Evolutionary conservation across 2,113 vertebrate species (phyloP), one percentile per base, ranked within the genome.

Genomic region (Setophaga coronata): DNA sequence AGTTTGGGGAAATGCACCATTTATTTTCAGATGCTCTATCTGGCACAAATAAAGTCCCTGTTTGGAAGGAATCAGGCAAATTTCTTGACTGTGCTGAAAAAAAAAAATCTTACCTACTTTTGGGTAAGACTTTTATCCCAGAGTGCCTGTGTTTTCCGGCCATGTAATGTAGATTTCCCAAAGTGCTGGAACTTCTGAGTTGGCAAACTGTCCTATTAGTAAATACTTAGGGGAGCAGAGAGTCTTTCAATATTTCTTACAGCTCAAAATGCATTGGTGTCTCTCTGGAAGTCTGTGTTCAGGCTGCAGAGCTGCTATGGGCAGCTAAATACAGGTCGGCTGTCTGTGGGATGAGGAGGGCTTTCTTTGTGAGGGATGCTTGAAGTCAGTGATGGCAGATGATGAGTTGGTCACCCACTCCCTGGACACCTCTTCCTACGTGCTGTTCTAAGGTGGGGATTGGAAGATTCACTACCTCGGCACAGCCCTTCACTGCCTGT

Each of bases 381-480:
- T 51, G 2, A 34, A 33, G n/a, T 72, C 23, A 42, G 3, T n/a
- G 62, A 38, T 31, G 15, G 76, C 48, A 45, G 33, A 14, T 9
- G 53, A 34, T 15, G 47, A 9, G 17, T 3, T 58, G 47, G 17
- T 28, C 36, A 64, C 6, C 20, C 1, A 1, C 12, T 24, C 31
- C 19, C 34, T 23, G 38, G 6, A 56, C 2, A 4, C 13, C 9
- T 65, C 19, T 25, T 28, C 4, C 25, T 31, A 12, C 11, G 0
- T 2, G 1, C 23, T 2, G 5, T 12, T 42, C 19, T 1, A 3
- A 16, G n/a, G 43, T 51, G 7, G 15, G 15, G 2, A 2, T 21
- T 47, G 25, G 29, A 42, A 48, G 20, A 36, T 6, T 8, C 8
- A 0, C 11, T 29, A 2, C 13, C 9, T 23, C 1, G 0, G 0